Conservation (phyloP, 1,140 invertebrate genomes). For the Lasaia peninsularis region DNA sequence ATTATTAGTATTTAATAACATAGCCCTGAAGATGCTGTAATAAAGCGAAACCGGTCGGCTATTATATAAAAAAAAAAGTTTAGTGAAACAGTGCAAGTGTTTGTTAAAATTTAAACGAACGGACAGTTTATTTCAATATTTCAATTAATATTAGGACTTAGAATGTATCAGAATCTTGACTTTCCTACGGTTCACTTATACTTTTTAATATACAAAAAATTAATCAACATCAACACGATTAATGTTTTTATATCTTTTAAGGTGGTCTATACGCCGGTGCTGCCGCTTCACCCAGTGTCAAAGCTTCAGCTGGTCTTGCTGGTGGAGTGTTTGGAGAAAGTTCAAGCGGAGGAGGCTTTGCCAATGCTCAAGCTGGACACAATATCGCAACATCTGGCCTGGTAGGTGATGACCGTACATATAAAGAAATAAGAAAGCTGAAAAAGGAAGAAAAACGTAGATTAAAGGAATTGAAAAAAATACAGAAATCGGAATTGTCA, state of each 20-base stretch:
- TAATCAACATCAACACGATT: no score
- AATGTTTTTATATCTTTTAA: constrained; percentile 17
- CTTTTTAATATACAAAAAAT: no score
- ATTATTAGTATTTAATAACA: no score
- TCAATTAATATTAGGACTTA: no score
- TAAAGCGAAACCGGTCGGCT: no score
- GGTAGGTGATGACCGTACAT: constrained; percentile 48
- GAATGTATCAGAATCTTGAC: no score
- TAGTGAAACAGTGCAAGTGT: no score
- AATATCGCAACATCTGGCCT: constrained; percentile 45
- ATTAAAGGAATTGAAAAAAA: constrained; percentile 27
- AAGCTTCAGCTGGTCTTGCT: constrained; percentile 60
- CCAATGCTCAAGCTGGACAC: constrained; percentile 50
- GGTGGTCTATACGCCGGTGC: constrained; percentile 70
- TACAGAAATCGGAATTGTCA: constrained; percentile 28
- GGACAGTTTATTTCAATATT: no score
- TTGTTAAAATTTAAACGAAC: no score
- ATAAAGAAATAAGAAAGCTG: constrained; percentile 30
- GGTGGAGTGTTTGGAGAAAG: constrained; percentile 46
- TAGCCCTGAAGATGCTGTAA: no score
- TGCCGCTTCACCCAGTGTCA: constrained; percentile 64
- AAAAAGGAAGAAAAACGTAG: constrained; percentile 51
- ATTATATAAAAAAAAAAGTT: no score
- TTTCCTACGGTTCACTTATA: no score
- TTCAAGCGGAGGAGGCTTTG: constrained; percentile 45